Percentiles rank a stretch among this genome's conserved stretches.
Evolutionary conservation across 2,888 invertebrate species (phyloP).

Genomic region (Microplitis deprimator): DNA sequence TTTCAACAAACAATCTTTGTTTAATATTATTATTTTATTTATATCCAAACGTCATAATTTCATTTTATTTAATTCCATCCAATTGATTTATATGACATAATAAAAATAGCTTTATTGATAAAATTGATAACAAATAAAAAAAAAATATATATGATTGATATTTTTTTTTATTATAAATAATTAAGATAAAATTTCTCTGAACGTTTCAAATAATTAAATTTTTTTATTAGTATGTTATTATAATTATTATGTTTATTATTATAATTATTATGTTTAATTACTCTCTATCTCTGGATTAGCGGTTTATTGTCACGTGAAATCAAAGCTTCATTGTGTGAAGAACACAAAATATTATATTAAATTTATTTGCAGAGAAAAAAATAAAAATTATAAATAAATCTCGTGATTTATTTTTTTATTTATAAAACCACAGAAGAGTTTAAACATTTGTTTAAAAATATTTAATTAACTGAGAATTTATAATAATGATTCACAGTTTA

Average conservation of each 20-base stretch:
- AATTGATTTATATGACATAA: too few species aligned
- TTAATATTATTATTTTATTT: too few species aligned
- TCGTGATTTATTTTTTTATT: not conserved
- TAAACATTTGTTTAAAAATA: not conserved
- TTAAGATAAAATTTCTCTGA: too few species aligned
- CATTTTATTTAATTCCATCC: not conserved
- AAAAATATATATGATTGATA: too few species aligned
- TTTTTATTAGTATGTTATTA: not conserved
- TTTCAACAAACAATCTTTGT: too few species aligned
- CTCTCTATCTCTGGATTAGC: not conserved
- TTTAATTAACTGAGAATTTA: not conserved
- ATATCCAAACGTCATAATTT: not conserved
- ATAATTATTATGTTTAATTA: not conserved
- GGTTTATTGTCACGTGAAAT: constrained; percentile 16
- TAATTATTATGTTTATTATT: not conserved
- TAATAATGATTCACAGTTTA: not conserved
- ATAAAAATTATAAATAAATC: not conserved
- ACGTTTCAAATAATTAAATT: too few species aligned
- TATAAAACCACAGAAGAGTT: not conserved
- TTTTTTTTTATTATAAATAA: too few species aligned
- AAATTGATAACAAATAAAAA: too few species aligned
- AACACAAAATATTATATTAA: not conserved
- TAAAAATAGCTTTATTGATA: too few species aligned
- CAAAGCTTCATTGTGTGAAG: not conserved
- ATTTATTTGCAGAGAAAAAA: not conserved